These are phyloP conservation scores for Drosophila trichaetosa DNA, from an alignment of 2,888 invertebrate species.

Conservation along the genomic window DNA sequence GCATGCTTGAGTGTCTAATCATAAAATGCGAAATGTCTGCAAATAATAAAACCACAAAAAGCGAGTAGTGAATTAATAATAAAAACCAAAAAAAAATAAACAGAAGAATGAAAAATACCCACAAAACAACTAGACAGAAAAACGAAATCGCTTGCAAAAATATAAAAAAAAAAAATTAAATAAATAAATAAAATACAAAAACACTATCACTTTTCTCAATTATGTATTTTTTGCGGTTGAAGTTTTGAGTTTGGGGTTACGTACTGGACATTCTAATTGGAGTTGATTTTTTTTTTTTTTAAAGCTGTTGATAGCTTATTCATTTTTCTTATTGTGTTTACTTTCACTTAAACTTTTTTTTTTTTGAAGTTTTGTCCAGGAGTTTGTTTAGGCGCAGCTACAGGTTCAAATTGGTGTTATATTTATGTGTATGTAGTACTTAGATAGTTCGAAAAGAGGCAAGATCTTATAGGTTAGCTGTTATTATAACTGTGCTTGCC, in stretches of 20 bases:
- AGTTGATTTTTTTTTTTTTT: constrained; percentile 36
- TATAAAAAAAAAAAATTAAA: constrained; percentile 21
- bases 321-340: constrained; percentile 47
- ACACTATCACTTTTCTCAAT: constrained; percentile 79
- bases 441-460: not conserved
- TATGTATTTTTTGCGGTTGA: constrained; percentile 49
- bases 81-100: constrained; percentile 15
- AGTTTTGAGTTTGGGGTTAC: constrained; percentile 18
- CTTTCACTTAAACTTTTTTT: constrained; percentile 49
- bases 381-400: not conserved
- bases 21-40: constrained; percentile 70
- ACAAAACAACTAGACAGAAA: constrained; percentile 38
- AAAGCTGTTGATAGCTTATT: constrained; percentile 59
- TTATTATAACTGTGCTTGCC: constrained; percentile 38
- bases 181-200: constrained; percentile 56
- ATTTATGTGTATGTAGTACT: not conserved
- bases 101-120: constrained; percentile 11
- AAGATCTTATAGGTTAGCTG: constrained; percentile 13
- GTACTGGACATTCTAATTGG: constrained; percentile 72
- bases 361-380: constrained; percentile 18
- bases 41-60: constrained; percentile 69
- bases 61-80: constrained; percentile 24
- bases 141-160: constrained; percentile 66
- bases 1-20: constrained; percentile 71
- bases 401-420: not conserved